A percentile compares a stretch with the other conserved stretches of the same genome.
Conservation (phyloP, 2,888 invertebrate genomes). For the Atherix ibis region DNA sequence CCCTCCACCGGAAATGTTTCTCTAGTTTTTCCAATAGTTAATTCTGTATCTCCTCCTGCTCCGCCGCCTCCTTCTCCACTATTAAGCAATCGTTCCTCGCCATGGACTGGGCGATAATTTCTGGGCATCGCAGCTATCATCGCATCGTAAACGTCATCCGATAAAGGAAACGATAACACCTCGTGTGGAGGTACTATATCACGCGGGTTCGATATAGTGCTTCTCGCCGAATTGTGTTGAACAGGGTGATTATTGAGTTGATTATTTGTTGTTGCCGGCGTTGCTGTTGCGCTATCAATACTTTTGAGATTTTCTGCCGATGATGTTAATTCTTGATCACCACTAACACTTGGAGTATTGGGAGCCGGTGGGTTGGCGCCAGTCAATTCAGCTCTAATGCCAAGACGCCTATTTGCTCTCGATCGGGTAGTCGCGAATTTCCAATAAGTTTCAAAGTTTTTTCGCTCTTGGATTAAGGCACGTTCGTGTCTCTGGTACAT, state of each 20-base stretch:
- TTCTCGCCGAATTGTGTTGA: no score
- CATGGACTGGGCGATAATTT: conserved; percentile 40
- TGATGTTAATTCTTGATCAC: conserved; percentile 30
- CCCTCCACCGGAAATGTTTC: not conserved
- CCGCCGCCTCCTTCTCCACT: not conserved
- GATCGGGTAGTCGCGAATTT: conserved; percentile 34
- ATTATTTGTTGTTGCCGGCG: no score
- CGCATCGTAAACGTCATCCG: conserved; percentile 48
- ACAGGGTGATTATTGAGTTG: no score
- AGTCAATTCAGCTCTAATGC: conserved; percentile 51
- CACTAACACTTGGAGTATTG: conserved; percentile 20
- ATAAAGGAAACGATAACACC: conserved; percentile 55
- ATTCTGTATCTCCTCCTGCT: not conserved
- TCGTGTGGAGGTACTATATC: conserved; percentile 59
- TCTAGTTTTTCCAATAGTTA: no score
- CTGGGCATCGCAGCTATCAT: conserved; percentile 56
- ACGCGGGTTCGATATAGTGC: no score
- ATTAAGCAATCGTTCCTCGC: no score
- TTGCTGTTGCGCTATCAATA: no score
- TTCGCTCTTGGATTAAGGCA: conserved; percentile 50
- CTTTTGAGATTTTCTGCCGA: no score
- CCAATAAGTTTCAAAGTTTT: conserved; percentile 37
- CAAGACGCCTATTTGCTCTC: conserved; percentile 46
- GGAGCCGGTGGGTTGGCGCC: conserved; percentile 52
- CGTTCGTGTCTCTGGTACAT: conserved; percentile 56